A percentile compares a stretch with the other conserved stretches of the same genome.
These are phyloP conservation scores for Nineta flava DNA, from an alignment of 2,888 invertebrate species.

Conservation along the genomic window DNA sequence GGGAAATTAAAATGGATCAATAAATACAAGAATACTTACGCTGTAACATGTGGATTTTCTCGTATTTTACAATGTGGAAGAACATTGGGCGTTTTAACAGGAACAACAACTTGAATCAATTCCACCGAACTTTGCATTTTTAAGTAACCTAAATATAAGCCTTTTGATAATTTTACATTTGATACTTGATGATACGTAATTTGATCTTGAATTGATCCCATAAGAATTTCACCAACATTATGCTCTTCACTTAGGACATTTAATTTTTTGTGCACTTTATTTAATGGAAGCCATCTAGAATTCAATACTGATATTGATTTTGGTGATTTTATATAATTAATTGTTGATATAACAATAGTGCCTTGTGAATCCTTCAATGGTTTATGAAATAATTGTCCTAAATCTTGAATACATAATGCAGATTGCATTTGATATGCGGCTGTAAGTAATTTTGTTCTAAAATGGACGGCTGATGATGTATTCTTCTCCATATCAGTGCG, in stretches of 20 bases:
- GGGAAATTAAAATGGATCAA: neutral
- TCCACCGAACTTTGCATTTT: constrained; percentile 95
- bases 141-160: constrained; percentile 88
- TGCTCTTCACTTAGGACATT: constrained; percentile 57
- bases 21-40: constrained; percentile 39
- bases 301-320: constrained; percentile 81
- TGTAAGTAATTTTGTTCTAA: constrained; percentile 78
- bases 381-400: constrained; percentile 88
- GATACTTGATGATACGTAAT: constrained; percentile 63
- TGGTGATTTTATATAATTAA: constrained; percentile 63
- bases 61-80: constrained; percentile 86
- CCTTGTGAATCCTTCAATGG: constrained; percentile 80
- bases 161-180: constrained; percentile 63
- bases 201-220: constrained; percentile 76
- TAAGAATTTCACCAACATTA: constrained; percentile 66
- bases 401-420: constrained; percentile 77
- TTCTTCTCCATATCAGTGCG: constrained; percentile 92
- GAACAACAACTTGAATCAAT: constrained; percentile 82
- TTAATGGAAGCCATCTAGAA: constrained; percentile 82
- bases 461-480: constrained; percentile 78
- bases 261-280: constrained; percentile 66
- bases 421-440: constrained; percentile 89
- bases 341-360: constrained; percentile 77
- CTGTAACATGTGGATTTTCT: constrained; percentile 90
- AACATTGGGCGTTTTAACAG: constrained; percentile 83